phyloP scores from a whole-genome alignment of 2,888 invertebrate genomes.

The Cerceris ruficornis region DNA sequence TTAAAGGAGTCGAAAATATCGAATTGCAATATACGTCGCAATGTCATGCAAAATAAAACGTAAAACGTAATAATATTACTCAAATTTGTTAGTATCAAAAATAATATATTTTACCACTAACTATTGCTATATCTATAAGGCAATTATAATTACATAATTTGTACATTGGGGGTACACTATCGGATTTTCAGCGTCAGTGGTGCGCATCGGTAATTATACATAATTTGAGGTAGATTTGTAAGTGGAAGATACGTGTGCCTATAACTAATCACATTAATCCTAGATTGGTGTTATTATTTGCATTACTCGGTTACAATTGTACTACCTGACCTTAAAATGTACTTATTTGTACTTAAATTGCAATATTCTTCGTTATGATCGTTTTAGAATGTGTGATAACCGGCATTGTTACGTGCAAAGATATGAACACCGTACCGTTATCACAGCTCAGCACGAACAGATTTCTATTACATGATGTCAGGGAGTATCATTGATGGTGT shows the following conservation, averaged over 20 bases:
- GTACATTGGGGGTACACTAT: constrained; percentile 45
- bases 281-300: constrained; percentile 40
- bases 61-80: not conserved
- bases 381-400: constrained; percentile 31
- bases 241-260: constrained; percentile 16
- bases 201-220: constrained; percentile 35
- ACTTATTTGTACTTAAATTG: constrained; percentile 15
- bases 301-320: constrained; percentile 28
- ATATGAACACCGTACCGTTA: constrained; percentile 51
- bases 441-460: constrained; percentile 65
- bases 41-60: not conserved
- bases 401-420: constrained; percentile 24
- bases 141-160: constrained; percentile 56
- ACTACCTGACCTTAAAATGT: constrained; percentile 8
- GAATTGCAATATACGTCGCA: too few relatives aligned
- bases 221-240: constrained; percentile 50
- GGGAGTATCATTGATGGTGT: not conserved
- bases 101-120: constrained; percentile 39
- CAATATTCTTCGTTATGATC: constrained; percentile 44
- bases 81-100: constrained; percentile 31
- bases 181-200: constrained; percentile 46
- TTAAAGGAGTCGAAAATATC: too few relatives aligned
- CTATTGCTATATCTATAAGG: constrained; percentile 36
- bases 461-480: not conserved
- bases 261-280: constrained; percentile 9